A percentile compares a stretch with the other conserved stretches of the same genome.
These are phyloP conservation scores for Atta cephalotes DNA, from an alignment of 1,140 invertebrate species.

Conservation along the genomic window DNA sequence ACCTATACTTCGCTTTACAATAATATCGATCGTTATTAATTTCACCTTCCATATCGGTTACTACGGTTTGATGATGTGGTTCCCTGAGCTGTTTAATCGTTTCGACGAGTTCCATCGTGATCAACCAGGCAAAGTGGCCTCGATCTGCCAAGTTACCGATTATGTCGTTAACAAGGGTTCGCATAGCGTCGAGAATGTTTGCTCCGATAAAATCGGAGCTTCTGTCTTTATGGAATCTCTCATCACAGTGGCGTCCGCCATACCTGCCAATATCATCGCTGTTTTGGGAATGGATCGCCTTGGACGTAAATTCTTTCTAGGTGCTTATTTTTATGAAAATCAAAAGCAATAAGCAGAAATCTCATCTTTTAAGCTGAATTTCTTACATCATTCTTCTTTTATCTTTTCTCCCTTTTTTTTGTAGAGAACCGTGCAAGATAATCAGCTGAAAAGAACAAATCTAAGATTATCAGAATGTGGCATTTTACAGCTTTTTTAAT, in stretches of 20 bases:
- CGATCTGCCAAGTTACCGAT: slow-evolving; percentile 92
- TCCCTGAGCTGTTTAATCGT: slow-evolving; percentile 95
- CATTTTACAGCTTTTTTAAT: neutral
- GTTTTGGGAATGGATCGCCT: slow-evolving; percentile 92
- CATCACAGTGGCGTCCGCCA: slow-evolving; percentile 93
- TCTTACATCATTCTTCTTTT: too few relatives aligned
- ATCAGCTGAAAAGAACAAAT: too few relatives aligned
- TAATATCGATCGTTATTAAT: slow-evolving; percentile 94
- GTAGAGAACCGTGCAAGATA: too few relatives aligned
- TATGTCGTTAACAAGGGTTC: slow-evolving; percentile 90
- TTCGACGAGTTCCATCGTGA: slow-evolving; percentile 92
- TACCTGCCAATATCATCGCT: slow-evolving; percentile 94
- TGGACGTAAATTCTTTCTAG: slow-evolving; percentile 95
- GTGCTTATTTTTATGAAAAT: slow-evolving; percentile 80
- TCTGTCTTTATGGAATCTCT: slow-evolving; percentile 94
- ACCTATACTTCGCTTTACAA: slow-evolving; percentile 92
- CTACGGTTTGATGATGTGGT: slow-evolving; percentile 97
- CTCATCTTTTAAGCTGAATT: too few relatives aligned
- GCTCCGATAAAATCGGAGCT: slow-evolving; percentile 90
- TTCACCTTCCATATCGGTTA: slow-evolving; percentile 96
- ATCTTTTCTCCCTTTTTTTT: too few relatives aligned
- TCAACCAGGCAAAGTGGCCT: slow-evolving; percentile 87
- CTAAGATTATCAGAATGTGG: neutral
- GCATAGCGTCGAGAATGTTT: slow-evolving; percentile 87
- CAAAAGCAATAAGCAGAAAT: neutral